These are phyloP conservation scores for Urocynchramus pylzowi DNA, from an alignment of 2,113 vertebrate genomes.

Conservation along the genomic window DNA sequence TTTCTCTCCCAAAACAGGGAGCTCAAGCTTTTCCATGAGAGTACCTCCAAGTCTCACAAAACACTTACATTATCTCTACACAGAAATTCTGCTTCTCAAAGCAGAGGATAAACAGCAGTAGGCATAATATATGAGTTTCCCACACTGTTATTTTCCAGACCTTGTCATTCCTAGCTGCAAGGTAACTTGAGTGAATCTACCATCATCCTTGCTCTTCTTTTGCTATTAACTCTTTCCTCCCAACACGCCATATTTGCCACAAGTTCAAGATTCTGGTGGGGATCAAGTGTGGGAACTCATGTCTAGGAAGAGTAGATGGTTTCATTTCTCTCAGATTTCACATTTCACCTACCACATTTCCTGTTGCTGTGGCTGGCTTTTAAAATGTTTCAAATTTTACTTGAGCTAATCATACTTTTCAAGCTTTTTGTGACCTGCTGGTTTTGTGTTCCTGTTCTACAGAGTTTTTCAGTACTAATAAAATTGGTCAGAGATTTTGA, in stretches of 20 bases:
- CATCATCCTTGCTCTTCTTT: neutral
- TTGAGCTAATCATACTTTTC: neutral
- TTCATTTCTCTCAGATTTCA: neutral
- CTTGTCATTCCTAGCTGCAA: neutral
- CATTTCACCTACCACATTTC: neutral
- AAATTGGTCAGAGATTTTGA: neutral
- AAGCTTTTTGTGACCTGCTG: neutral
- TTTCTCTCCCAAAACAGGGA: neutral
- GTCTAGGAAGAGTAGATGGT: neutral
- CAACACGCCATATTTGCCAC: accelerated
- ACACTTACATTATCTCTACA: neutral
- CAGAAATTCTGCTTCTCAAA: neutral
- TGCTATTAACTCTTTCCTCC: neutral
- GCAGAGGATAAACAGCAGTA: neutral
- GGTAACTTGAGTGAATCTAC: neutral
- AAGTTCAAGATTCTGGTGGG: neutral
- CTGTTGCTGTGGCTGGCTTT: neutral
- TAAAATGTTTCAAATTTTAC: neutral
- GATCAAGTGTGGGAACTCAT: neutral
- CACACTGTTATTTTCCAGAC: neutral
- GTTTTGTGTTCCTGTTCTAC: neutral
- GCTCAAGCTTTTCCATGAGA: neutral
- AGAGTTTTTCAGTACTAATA: neutral
- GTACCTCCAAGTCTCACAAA: neutral
- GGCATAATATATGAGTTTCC: neutral